Evolutionary conservation across 2,797 vertebrate species (phyloP), one percentile per base, ranked within the genome.

Genomic region (Sebastes minor): DNA sequence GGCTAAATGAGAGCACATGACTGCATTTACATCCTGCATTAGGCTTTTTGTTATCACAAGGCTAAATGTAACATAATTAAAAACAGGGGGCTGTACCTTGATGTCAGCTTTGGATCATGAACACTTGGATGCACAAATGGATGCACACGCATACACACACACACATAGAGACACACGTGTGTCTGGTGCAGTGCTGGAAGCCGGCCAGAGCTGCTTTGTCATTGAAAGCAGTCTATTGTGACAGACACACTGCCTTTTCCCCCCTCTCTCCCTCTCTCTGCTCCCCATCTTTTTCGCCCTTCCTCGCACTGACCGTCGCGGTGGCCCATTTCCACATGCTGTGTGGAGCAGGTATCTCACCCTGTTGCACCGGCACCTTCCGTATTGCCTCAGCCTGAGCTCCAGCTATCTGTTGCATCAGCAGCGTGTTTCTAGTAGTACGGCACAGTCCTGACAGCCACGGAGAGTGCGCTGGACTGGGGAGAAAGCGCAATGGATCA

Each of bases 201-300:
- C 72, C 22, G 18, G 90, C 91, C 90, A 93, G 72, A 4, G 53
- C 53, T 88, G 87, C 88, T 93, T 94, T 90, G 89, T 91, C 89
- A 91, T 89, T 89, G 82, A 93, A 92, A 93, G 85, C 85, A 87
- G 86, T 83, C 90, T 90, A 81, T 92, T 91, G 89, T 92, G 89
- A 90, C 77, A 62, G 74, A 77, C 84, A 72, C 71, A 59, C 82
- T 82, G 62, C 63, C 88, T 84, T 79, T 62, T 61, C 55, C 42
- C 74, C 64, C 25, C 25, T 22, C 57, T 67, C 33, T 69, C 22
- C 52, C 32, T 81, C 60, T 53, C 49, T 53, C 62, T 53, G 38
- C 56, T 64, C 64, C 74, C 65, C 72, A 59, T 88, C 63, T 82
- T 83, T 76, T 64, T 67, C 35, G 9, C 56, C 72, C 64, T 32